Evolutionary conservation across 2,797 vertebrate genomes (phyloP), one percentile per base, ranked within the genome.

Genomic region (Tokudaia muenninki): DNA sequence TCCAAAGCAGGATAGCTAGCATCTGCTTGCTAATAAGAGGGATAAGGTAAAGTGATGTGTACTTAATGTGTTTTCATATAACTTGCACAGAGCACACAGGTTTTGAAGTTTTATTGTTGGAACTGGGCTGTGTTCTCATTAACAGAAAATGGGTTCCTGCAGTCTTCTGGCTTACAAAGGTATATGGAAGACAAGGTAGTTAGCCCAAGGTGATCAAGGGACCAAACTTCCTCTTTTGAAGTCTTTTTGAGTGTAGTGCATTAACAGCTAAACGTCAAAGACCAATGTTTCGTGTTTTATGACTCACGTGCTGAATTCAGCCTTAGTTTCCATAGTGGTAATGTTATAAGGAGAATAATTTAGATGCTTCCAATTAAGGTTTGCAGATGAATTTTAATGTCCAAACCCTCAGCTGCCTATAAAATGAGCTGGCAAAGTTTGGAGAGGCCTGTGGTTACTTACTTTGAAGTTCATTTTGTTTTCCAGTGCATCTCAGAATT

Each of bases 321-420:
- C 94, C 87, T 26, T 55, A 87, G 50, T 94, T 90, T 90, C 78
- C 86, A 90, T 90, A 87, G 75, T 78, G 79, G 55, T n/a, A 90
- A 92, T 80, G 84, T 65, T 96, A 72, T 94, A 88, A 84, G 65
- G 5, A 81, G 83, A 91, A 94, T 80, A 34, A n/a, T 92, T 97
- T 95, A 95, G 72, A 77, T 88, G 52, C 87, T 95, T 59, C 94
- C 96, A 96, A 96, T 95, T 95, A 97, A 96, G 83, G 61, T 95
- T 93, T 80, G 86, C 72, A 93, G 96, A 96, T 93, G 92, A 97
- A 97, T 94, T 94, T 59, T 94, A 92, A 98, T 96, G 94, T 97
- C 96, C 91, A 93, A 96, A 95, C 83, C 74, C 44, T 89, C 89
- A 70, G 67, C 72, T 97, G 94, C 91, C 95, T 96, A 11, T 90